Evolutionary conservation across 2,888 invertebrate species (phyloP).

Genomic region (Agonopterix heracliana): DNA sequence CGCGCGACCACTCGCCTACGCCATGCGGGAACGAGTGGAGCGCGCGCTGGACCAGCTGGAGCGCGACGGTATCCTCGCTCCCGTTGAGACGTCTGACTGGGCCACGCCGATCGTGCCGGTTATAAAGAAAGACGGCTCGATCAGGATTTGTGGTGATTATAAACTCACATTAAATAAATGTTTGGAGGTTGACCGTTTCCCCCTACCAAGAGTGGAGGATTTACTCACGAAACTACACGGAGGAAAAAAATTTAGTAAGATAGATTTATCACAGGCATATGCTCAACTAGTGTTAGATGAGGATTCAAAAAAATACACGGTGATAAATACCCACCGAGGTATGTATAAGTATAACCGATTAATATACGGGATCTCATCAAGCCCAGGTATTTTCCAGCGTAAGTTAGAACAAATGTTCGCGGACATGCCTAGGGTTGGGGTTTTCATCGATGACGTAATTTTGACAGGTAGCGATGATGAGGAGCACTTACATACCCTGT

Average conservation of each 20-base stretch:
- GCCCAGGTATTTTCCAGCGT: not conserved
- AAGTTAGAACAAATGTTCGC: not conserved
- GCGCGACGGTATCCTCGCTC: constrained; percentile 4
- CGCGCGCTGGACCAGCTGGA: constrained; percentile 12
- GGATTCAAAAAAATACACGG: constrained; percentile 5
- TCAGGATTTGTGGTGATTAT: constrained; percentile 14
- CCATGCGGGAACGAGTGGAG: constrained; percentile 13
- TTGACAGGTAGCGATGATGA: constrained; percentile 1
- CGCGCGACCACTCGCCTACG: constrained; percentile 14
- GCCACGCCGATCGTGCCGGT: constrained; percentile 15
- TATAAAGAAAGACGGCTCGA: constrained; percentile 13
- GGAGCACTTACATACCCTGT: constrained; percentile 5
- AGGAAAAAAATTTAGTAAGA: constrained; percentile 4
- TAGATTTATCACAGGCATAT: constrained; percentile 6
- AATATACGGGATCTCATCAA: not conserved
- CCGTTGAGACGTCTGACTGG: constrained; percentile 7
- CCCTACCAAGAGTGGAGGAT: constrained; percentile 2
- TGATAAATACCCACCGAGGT: constrained; percentile 3
- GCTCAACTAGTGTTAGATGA: constrained; percentile 3
- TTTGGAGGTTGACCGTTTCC: constrained; percentile 6
- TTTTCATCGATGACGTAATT: constrained; percentile 10
- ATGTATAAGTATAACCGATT: constrained; percentile 2
- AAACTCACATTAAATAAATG: constrained; percentile 11
- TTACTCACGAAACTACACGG: constrained; percentile 5
- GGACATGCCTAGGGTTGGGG: not conserved